A percentile compares a stretch with the other conserved stretches of the same genome.
Evolutionary conservation across 2,797 vertebrate genomes (phyloP).

Genomic region (Sebastes taczanowskii): DNA sequence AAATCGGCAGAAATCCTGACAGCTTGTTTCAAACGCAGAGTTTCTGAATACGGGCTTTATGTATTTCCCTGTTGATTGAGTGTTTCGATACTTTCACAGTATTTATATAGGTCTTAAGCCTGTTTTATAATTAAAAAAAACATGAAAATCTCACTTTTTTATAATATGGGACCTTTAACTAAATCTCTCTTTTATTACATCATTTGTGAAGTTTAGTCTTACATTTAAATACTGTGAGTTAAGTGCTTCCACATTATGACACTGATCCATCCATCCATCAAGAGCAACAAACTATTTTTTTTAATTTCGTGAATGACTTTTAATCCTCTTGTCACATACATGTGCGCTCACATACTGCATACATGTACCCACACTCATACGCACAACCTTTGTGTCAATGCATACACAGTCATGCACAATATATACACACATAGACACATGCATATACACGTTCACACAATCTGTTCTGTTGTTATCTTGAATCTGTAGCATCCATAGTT

Average conservation of each 20-base stretch:
- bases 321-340: neutral
- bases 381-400: neutral
- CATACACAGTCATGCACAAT: neutral
- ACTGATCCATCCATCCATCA: neutral
- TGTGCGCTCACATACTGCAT: neutral
- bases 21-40: no score
- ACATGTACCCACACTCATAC: neutral
- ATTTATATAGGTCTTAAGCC: no score
- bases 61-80: no score
- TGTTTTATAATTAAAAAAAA: no score
- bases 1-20: no score
- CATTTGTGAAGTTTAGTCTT: constrained; percentile 2
- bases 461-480: no score
- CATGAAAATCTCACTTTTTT: no score
- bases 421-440: neutral
- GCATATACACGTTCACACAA: neutral
- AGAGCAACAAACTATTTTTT: neutral
- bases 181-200: neutral
- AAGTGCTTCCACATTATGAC: neutral
- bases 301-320: neutral
- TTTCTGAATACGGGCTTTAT: no score
- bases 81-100: no score
- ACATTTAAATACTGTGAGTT: neutral
- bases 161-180: neutral
- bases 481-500: no score